A percentile compares a stretch with the other conserved stretches of the same genome.
These are phyloP conservation scores for Cataglyphis hispanica DNA, from an alignment of 1,140 invertebrate genomes.

Conservation along the genomic window DNA sequence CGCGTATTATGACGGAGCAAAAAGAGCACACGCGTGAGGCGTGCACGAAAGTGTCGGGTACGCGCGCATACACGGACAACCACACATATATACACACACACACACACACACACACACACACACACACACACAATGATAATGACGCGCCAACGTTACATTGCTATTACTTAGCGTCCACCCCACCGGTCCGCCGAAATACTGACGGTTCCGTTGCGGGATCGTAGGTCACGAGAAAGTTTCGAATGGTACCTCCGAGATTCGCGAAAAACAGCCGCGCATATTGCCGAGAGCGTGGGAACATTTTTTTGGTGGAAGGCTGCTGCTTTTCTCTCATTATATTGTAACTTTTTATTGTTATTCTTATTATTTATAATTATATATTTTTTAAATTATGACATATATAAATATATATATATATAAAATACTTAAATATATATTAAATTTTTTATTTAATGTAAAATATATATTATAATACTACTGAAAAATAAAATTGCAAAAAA, in stretches of 20 bases:
- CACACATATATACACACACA: background rate
- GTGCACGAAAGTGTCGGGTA: slow-evolving; percentile 58
- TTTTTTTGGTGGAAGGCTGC: background rate
- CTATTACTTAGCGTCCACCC: slow-evolving; percentile 70
- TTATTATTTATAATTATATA: background rate
- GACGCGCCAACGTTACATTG: slow-evolving; percentile 68
- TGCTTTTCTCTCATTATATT: background rate
- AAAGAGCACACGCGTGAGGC: slow-evolving; percentile 50
- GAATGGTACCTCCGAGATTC: slow-evolving; percentile 16
- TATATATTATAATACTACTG: background rate
- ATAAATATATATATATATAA: background rate
- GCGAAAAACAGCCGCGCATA: slow-evolving; percentile 12
- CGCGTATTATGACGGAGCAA: slow-evolving; percentile 53
- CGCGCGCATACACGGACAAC: slow-evolving; percentile 10
- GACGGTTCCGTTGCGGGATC: slow-evolving; percentile 39
- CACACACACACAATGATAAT: slow-evolving; percentile 56
- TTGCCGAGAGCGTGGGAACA: slow-evolving; percentile 37
- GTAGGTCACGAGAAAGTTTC: slow-evolving; percentile 35
- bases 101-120: background rate
- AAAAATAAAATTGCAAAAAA: background rate
- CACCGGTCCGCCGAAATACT: slow-evolving; percentile 36
- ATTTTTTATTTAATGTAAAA: background rate
- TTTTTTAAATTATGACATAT: background rate
- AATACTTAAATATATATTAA: background rate
- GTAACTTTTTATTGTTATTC: background rate